These are phyloP conservation scores for Trogon melanurus DNA, from an alignment of 2,113 vertebrate species.

Conservation along the genomic window DNA sequence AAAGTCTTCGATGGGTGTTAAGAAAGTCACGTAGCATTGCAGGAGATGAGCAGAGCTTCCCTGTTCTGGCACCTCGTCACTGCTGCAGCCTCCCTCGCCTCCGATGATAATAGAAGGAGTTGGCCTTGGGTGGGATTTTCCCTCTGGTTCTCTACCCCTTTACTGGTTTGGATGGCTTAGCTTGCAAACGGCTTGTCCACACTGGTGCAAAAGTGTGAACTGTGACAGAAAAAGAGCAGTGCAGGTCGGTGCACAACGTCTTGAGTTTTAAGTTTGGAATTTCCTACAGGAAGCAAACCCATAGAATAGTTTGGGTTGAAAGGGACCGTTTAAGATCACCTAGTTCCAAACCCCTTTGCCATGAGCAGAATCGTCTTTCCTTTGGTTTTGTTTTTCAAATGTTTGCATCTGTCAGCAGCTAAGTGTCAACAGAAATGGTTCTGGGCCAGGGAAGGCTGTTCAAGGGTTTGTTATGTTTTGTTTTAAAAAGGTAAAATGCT, in stretches of 20 bases:
- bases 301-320: too few relatives aligned
- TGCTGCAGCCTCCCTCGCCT: neutral
- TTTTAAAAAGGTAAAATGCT: neutral
- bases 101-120: neutral
- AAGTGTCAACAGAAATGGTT: neutral
- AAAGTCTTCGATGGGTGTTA: neutral
- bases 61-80: neutral
- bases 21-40: rapidly evolving
- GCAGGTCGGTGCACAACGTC: neutral
- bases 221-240: neutral
- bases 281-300: neutral
- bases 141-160: neutral
- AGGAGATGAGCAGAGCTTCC: neutral
- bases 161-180: neutral
- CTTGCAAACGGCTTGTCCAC: neutral
- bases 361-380: neutral
- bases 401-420: neutral
- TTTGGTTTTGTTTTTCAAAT: neutral
- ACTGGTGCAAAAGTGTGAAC: neutral
- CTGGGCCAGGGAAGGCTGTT: neutral
- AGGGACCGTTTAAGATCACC: too few relatives aligned
- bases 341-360: too few relatives aligned
- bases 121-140: neutral
- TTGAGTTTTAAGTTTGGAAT: neutral
- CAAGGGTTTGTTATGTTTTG: neutral